A percentile compares a stretch with the other conserved stretches of the same genome.
Conservation (phyloP, 2,888 invertebrate species). For the Panopea generosa region DNA sequence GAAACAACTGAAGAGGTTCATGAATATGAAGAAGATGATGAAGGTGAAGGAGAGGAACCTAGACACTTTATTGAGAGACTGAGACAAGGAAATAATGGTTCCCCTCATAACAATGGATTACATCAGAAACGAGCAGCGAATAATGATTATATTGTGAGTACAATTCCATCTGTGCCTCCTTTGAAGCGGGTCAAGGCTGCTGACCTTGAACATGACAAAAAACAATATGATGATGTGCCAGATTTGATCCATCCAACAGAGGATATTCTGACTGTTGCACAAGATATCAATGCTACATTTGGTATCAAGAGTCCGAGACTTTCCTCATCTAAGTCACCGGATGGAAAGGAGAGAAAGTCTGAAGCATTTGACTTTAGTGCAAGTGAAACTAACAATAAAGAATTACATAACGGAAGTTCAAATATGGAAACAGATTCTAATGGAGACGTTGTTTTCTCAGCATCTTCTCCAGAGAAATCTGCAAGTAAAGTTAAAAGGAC, state of each 20-base stretch:
- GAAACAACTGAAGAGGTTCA: neutral
- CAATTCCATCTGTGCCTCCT: conserved; percentile 51
- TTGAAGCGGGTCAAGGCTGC: conserved; percentile 32
- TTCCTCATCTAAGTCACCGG: conserved; percentile 21
- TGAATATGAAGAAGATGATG: conserved; percentile 6
- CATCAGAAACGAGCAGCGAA: conserved; percentile 25
- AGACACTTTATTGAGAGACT: conserved; percentile 56
- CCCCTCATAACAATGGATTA: conserved; percentile 1
- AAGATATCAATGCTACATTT: conserved; percentile 57
- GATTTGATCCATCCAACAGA: conserved; percentile 41
- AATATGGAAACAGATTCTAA: neutral
- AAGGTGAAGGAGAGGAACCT: conserved; percentile 53
- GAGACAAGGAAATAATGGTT: conserved; percentile 23
- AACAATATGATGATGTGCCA: conserved; percentile 23
- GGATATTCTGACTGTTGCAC: conserved; percentile 53
- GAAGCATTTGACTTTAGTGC: conserved; percentile 5
- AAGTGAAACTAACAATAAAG: no score
- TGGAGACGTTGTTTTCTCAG: conserved; percentile 38
- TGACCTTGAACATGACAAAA: neutral
- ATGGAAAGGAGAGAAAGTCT: no score
- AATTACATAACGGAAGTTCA: no score
- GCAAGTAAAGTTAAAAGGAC: conserved; percentile 11
- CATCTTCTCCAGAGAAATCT: conserved; percentile 8
- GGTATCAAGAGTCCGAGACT: conserved; percentile 47
- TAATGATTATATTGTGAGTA: conserved; percentile 9